Base-by-base conservation (phyloP, 2,888 invertebrate species). In the Eupelmus urozonus region DNA sequence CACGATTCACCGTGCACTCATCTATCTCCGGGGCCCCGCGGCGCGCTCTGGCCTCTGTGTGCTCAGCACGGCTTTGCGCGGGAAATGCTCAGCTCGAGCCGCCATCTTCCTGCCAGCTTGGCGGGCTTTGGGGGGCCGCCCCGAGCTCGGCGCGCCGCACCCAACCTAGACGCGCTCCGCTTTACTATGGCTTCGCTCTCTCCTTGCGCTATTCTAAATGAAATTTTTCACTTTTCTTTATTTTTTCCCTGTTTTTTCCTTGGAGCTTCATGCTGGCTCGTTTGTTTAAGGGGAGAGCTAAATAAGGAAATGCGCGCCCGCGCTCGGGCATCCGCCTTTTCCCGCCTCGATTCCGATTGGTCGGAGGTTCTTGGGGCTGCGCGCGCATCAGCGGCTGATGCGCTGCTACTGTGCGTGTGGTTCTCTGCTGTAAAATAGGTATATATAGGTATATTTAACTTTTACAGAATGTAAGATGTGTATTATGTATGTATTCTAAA, bases 61-160 rank as follows among this genome's bases (percentile, higher is more conserved):
- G n/a, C 59, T 40, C 42, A 40, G 77, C 74, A 82, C 78, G 81
- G 78, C 83, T 85, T 87, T 87, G 87, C 76, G 87, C 87, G 87
- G 87, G 87, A 87, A 86, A 84, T 81, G 80, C 72, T 77, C 74
- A 75, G 80, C 16, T 49, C 40, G 82, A 79, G 83, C 81, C 83
- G 86, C 87, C 87, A 86, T 87, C 75, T 87, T 86, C 42, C 53
- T 86, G 86, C 85, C 84, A 85, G 82, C 82, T 87, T 87, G 87
- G 87, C 87, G 87, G 85, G 87, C 75, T 67, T 69, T 60, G 51
- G 45, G 29, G 40, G 42, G 53, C n/a, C 57, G 20, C 23, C 62
- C 20, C 29, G 20, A 27, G n/a, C 53, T 60, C 27, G 29, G 13
- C 16, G 45, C 20, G n/a, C 25, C 55, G 23, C 9, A 16, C 4